Evolutionary conservation across 2,797 vertebrate species (phyloP).

Genomic region (Mormyrus proboscirostris): DNA sequence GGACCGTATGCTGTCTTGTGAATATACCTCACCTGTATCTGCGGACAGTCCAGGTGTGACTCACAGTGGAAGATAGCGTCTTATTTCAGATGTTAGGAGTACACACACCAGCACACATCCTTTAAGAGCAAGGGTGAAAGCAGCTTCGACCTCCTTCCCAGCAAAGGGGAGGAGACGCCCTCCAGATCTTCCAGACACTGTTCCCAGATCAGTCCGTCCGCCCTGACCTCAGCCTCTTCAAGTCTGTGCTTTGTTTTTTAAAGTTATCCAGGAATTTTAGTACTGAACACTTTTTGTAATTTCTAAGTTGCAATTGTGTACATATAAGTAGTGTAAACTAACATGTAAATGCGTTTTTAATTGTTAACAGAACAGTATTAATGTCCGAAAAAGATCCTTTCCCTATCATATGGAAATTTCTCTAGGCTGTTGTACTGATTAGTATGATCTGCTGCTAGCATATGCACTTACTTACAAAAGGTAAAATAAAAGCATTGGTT

Average conservation of each 20-base stretch:
- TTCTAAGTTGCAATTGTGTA: neutral
- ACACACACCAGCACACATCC: neutral
- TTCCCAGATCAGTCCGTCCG: neutral
- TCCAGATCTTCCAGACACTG: neutral
- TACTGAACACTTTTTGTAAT: neutral
- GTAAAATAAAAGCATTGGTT: neutral
- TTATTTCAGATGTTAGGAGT: neutral
- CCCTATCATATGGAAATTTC: neutral
- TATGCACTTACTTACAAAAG: neutral
- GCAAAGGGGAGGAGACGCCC: neutral
- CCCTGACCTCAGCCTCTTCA: neutral
- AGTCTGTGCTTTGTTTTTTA: neutral
- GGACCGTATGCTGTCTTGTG: neutral
- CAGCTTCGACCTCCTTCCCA: neutral
- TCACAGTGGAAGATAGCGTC: neutral
- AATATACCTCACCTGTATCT: neutral
- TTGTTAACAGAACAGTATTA: neutral
- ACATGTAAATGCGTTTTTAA: conserved; percentile 6
- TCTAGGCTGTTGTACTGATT: conserved; percentile 8
- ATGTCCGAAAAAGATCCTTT: neutral
- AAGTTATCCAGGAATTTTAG: conserved; percentile 6
- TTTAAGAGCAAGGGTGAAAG: neutral
- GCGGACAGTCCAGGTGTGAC: neutral
- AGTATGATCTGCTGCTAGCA: neutral
- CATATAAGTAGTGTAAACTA: neutral